Percentiles rank a stretch among this genome's conserved stretches.
phyloP scores from a whole-genome alignment of 1,140 invertebrate species.

The Scaptomyza montana region DNA sequence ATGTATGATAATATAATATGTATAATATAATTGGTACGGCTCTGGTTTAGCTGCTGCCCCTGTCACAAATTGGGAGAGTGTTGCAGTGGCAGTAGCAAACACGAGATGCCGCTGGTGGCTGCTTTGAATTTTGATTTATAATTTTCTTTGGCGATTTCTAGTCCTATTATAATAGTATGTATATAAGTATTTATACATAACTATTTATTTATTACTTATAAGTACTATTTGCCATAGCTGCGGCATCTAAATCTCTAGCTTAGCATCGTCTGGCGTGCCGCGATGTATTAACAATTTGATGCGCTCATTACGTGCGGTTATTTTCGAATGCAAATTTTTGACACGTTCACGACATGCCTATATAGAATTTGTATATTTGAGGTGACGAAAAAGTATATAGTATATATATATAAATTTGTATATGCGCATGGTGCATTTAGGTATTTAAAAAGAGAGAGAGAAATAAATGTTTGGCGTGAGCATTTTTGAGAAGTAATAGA shows the following conservation, averaged over 20 bases:
- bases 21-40: constrained; percentile 18
- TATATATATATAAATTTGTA: constrained; percentile 10
- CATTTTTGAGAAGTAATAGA: constrained; percentile 63
- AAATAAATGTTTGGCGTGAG: constrained; percentile 62
- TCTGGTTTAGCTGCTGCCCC: constrained; percentile 19
- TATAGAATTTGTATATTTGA: constrained; percentile 49
- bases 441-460: constrained; percentile 11
- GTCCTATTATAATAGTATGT: constrained; percentile 53
- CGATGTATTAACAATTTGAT: constrained; percentile 93
- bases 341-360: constrained; percentile 93
- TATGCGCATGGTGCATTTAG: constrained; percentile 53
- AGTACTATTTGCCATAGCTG: constrained; percentile 51
- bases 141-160: constrained; percentile 62
- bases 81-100: constrained; percentile 10
- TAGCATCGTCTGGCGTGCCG: constrained; percentile 89
- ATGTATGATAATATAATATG: constrained; percentile 43
- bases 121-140: constrained; percentile 38
- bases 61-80: constrained; percentile 42
- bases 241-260: constrained; percentile 78
- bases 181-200: constrained; percentile 11
- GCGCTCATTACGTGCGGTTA: constrained; percentile 92
- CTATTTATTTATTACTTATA: constrained; percentile 47
- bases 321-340: constrained; percentile 93
- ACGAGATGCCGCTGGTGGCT: constrained; percentile 59
- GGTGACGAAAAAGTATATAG: constrained; percentile 12